These are phyloP conservation scores for Lamellibrachia columna DNA, from an alignment of 2,888 invertebrate species.

Conservation along the genomic window DNA sequence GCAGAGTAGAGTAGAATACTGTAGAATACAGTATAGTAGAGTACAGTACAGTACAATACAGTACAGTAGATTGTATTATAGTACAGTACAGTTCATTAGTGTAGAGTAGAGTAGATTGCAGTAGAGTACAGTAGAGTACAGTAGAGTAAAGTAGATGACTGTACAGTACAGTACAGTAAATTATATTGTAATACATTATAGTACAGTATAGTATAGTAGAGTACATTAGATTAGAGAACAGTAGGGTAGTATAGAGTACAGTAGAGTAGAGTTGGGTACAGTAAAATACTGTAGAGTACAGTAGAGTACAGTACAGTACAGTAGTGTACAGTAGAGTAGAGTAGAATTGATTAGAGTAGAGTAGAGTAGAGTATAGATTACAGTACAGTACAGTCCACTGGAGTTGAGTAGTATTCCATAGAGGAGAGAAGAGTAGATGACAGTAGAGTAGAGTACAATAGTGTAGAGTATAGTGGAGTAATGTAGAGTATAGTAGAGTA, in stretches of 20 bases:
- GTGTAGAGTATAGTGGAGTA: too few species aligned
- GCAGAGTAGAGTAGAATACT: too few species aligned
- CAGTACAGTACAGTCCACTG: too few species aligned
- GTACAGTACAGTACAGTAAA: slow-evolving; percentile 23
- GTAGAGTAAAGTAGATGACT: neutral
- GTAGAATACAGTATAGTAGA: too few species aligned
- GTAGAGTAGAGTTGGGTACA: neutral
- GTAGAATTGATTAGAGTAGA: too few species aligned
- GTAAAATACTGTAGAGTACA: neutral
- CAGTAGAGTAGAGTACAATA: too few species aligned
- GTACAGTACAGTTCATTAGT: slow-evolving; percentile 26
- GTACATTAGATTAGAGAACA: slow-evolving; percentile 33
- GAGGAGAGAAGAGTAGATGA: too few species aligned
- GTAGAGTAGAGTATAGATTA: too few species aligned
- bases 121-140: slow-evolving; percentile 14
- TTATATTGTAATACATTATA: slow-evolving; percentile 17
- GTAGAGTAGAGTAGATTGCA: slow-evolving; percentile 28
- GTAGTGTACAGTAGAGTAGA: neutral
- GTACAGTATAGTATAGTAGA: slow-evolving; percentile 23
- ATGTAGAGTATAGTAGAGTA: too few species aligned
- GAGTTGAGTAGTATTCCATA: too few species aligned
- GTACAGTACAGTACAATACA: too few species aligned
- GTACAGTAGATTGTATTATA: too few species aligned
- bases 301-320: slow-evolving; percentile 8
- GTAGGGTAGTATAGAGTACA: slow-evolving; percentile 29